Evolutionary conservation across 2,113 vertebrate species (phyloP).

Genomic region (Engraulis encrasicolus): DNA sequence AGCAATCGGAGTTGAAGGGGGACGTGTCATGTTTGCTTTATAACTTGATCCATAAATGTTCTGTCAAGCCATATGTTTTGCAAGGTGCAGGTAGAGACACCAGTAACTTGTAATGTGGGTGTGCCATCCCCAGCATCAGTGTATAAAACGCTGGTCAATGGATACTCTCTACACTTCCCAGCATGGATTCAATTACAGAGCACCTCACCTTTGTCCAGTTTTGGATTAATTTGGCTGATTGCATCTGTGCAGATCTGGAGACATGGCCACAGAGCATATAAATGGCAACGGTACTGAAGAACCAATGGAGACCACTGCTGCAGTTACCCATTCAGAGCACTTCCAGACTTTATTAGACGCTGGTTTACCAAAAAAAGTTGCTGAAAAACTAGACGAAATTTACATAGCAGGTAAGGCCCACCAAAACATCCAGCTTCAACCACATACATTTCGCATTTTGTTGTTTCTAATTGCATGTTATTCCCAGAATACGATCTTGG

Average conservation of each 20-base stretch:
- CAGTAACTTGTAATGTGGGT: not conserved
- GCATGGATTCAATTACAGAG: slow-evolving; percentile 29
- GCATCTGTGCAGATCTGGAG: slow-evolving; percentile 98
- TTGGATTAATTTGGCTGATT: slow-evolving; percentile 93
- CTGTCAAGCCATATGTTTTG: not conserved
- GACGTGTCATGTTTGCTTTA: not conserved
- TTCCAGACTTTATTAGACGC: slow-evolving; percentile 99
- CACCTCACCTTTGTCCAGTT: slow-evolving; percentile 57
- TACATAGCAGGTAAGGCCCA: slow-evolving; percentile 98
- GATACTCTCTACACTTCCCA: not conserved
- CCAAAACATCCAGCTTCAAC: slow-evolving; percentile 75
- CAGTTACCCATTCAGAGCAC: slow-evolving; percentile 99
- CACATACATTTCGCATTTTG: slow-evolving; percentile 66
- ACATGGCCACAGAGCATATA: slow-evolving; percentile 99
- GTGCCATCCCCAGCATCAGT: not conserved
- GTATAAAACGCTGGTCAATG: not conserved
- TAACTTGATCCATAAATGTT: not conserved
- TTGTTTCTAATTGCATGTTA: slow-evolving; percentile 77
- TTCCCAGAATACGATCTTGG: slow-evolving; percentile 48
- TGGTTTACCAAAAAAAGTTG: slow-evolving; percentile 99
- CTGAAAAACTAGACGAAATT: slow-evolving; percentile 99
- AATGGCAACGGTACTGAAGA: slow-evolving; percentile 99
- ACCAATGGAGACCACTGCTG: slow-evolving; percentile 98
- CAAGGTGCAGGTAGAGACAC: not conserved
- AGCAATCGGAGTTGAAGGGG: not conserved